A percentile compares a stretch with the other conserved stretches of the same genome.
These are phyloP conservation scores for Atrina japonica DNA, from an alignment of 2,888 invertebrate genomes.

Conservation along the genomic window DNA sequence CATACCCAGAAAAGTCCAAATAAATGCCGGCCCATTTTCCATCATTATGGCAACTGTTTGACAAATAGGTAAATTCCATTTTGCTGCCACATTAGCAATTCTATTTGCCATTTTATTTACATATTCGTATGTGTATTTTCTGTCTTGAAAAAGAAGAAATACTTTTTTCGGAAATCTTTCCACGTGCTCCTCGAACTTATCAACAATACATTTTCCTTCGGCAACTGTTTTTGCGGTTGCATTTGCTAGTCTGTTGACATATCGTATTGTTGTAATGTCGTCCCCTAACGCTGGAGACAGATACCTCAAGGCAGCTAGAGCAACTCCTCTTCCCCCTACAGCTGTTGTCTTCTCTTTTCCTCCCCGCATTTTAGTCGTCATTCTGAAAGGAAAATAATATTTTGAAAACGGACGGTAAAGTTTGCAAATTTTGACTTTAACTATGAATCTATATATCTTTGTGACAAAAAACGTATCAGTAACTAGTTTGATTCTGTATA, in stretches of 20 bases:
- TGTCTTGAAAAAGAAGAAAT: conserved; percentile 62
- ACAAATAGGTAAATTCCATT: conserved; percentile 49
- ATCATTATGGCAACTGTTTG: conserved; percentile 65
- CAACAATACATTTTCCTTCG: conserved; percentile 40
- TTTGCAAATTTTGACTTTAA: too few relatives aligned
- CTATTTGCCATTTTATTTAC: conserved; percentile 64
- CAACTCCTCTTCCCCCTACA: not conserved
- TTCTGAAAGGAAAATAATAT: too few relatives aligned
- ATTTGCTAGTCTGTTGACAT: not conserved
- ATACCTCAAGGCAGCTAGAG: conserved; percentile 7
- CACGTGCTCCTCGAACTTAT: conserved; percentile 56
- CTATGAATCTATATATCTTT: too few relatives aligned
- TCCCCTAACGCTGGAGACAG: conserved; percentile 55
- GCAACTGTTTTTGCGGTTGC: not conserved
- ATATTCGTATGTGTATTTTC: conserved; percentile 59
- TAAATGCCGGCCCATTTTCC: conserved; percentile 65
- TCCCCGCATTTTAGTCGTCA: too few relatives aligned
- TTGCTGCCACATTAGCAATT: conserved; percentile 57
- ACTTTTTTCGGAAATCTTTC: conserved; percentile 48
- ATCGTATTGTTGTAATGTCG: conserved; percentile 41
- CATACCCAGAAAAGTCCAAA: conserved; percentile 68
- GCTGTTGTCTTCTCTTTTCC: not conserved
- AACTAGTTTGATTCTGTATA: too few relatives aligned
- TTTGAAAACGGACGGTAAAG: too few relatives aligned
- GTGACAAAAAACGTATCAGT: too few relatives aligned